A percentile compares a stretch with the other conserved stretches of the same genome.
phyloP scores from a whole-genome alignment of 2,888 invertebrate species.

The Epistrophe eligans region DNA sequence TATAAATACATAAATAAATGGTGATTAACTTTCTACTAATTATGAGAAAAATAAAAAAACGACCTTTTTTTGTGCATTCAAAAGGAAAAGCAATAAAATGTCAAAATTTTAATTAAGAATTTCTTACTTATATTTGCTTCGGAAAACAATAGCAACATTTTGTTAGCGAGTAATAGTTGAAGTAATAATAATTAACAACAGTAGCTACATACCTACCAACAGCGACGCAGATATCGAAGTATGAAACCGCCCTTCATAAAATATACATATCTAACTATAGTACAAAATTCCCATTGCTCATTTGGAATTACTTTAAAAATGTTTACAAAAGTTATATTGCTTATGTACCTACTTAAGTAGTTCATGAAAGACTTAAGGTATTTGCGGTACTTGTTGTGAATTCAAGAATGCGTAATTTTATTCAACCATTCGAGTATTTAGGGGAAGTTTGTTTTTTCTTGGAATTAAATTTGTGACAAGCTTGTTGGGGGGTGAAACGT shows the following conservation, averaged over 20 bases:
- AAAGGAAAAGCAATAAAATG: neutral
- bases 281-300: neutral
- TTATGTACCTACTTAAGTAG: neutral
- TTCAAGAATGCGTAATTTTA: constrained; percentile 1
- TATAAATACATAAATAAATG: neutral
- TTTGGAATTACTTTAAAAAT: neutral
- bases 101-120: constrained; percentile 14
- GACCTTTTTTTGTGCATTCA: neutral
- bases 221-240: neutral
- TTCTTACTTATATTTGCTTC: neutral
- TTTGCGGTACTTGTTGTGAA: neutral
- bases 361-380: neutral
- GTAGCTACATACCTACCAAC: no score
- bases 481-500: neutral
- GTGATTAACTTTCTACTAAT: no score
- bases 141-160: neutral
- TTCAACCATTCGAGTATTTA: neutral
- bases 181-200: constrained; percentile 1
- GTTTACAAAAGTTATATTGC: neutral
- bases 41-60: neutral
- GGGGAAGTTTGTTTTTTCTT: neutral
- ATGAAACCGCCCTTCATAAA: neutral
- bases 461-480: neutral
- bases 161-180: neutral
- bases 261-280: neutral